Conservation (phyloP, 2,113 vertebrate genomes). For the human (Homo sapiens) region DNA sequence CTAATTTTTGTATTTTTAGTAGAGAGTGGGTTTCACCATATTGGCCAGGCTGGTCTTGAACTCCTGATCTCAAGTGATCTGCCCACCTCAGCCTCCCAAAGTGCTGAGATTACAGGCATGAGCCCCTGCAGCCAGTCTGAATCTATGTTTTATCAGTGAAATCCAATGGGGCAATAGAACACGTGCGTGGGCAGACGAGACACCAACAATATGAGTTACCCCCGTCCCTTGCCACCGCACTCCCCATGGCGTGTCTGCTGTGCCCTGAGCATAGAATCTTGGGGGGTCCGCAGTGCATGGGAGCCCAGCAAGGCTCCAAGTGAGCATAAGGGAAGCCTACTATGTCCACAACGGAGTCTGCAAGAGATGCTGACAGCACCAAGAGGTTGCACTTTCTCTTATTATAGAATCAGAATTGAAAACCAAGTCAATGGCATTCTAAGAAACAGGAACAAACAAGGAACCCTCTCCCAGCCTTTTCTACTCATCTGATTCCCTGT, state of each 20-base stretch:
- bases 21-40: no score
- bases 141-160: not conserved
- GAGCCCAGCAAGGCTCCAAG: not conserved
- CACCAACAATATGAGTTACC: not conserved
- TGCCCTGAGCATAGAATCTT: not conserved
- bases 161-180: not conserved
- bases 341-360: fast-evolving
- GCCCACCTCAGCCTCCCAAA: no score
- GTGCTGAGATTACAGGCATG: no score
- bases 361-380: not conserved
- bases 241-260: not conserved
- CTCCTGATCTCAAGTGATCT: no score
- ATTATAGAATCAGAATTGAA: not conserved
- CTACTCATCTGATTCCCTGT: no score
- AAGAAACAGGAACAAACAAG: not conserved
- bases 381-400: fast-evolving
- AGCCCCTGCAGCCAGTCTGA: not conserved
- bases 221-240: not conserved
- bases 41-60: no score
- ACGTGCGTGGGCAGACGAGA: not conserved
- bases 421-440: not conserved
- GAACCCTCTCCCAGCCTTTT: not conserved
- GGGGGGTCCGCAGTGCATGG: fast-evolving
- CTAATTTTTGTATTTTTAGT: no score
- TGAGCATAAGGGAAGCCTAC: no score